Percentiles rank a stretch among this genome's conserved stretches.
phyloP scores from a whole-genome alignment of 2,113 vertebrate species.

The Panthera leo region DNA sequence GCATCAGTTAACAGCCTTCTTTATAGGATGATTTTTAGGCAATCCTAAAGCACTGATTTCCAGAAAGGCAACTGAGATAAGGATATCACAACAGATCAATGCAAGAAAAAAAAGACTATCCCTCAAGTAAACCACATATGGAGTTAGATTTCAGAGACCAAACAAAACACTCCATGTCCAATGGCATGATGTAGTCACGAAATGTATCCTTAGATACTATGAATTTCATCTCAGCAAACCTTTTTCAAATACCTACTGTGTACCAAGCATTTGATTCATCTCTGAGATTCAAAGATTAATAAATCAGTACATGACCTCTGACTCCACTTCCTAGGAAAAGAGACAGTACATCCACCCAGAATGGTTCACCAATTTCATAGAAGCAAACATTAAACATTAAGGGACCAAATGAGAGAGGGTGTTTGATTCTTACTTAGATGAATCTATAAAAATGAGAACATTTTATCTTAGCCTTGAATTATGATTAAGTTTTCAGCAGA shows the following conservation, averaged over 20 bases:
- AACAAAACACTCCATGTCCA: neutral
- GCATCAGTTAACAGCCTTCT: neutral
- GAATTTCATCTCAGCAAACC: neutral
- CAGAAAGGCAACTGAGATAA: neutral
- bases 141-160: neutral
- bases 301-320: neutral
- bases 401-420: neutral
- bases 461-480: neutral
- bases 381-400: neutral
- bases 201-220: neutral
- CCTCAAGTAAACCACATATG: neutral
- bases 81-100: neutral
- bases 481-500: neutral
- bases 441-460: neutral
- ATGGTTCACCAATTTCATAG: neutral
- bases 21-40: neutral
- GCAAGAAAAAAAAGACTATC: neutral
- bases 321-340: neutral
- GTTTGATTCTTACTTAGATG: neutral
- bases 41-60: neutral
- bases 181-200: neutral
- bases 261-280: neutral
- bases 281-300: neutral
- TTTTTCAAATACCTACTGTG: neutral
- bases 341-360: neutral